A percentile compares a stretch with the other conserved stretches of the same genome.
These are phyloP conservation scores for Pseudorasbora parva DNA, from an alignment of 2,113 vertebrate species.

Conservation along the genomic window DNA sequence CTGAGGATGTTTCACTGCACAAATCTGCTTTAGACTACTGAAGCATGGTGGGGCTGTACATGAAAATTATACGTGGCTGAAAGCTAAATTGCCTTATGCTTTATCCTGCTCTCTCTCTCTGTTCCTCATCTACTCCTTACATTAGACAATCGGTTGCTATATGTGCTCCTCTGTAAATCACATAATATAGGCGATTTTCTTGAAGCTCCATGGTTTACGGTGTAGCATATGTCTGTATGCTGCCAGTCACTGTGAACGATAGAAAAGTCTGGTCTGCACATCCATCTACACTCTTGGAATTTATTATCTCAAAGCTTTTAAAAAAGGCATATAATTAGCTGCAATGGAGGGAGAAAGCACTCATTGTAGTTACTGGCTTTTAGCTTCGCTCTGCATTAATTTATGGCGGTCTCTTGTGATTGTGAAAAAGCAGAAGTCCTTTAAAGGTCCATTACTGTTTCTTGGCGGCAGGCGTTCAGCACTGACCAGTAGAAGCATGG, in stretches of 20 bases:
- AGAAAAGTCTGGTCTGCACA: conserved; percentile 12
- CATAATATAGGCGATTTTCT: background rate
- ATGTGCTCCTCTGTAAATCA: conserved; percentile 25
- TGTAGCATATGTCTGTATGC: conserved; percentile 6
- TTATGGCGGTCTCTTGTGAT: conserved; percentile 53
- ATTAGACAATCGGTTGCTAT: conserved; percentile 53
- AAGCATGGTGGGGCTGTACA: conserved; percentile 71
- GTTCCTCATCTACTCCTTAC: conserved; percentile 19
- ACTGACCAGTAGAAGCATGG: conserved; percentile 28
- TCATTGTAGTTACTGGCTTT: conserved; percentile 53
- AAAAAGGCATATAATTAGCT: conserved; percentile 52
- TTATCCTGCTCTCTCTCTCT: conserved; percentile 44
- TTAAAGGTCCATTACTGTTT: conserved; percentile 51
- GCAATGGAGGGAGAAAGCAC: conserved; percentile 48
- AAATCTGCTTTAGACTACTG: conserved; percentile 57
- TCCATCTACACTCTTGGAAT: conserved; percentile 50
- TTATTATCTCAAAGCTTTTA: conserved; percentile 47
- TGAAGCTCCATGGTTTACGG: background rate
- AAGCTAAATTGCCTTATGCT: conserved; percentile 63
- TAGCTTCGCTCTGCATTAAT: conserved; percentile 58
- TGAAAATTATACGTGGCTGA: conserved; percentile 72
- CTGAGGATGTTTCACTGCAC: conserved; percentile 22
- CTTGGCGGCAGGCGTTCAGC: conserved; percentile 8
- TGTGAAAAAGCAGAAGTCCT: conserved; percentile 46
- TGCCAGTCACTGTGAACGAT: conserved; percentile 48